A percentile compares a stretch with the other conserved stretches of the same genome.
phyloP scores from a whole-genome alignment of 2,888 invertebrate species.

The Hecatera dysodea region DNA sequence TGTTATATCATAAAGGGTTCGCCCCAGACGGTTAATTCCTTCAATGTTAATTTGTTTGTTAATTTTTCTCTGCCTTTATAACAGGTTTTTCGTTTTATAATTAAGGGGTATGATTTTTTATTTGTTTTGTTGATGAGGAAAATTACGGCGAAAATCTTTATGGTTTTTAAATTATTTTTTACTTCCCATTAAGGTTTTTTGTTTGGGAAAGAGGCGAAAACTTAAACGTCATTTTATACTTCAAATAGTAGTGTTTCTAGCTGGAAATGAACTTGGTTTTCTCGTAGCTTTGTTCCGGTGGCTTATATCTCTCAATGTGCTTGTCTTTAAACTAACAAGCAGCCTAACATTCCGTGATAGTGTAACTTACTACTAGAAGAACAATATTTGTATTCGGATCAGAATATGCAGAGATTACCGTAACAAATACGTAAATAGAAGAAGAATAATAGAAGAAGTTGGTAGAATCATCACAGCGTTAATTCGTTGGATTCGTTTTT shows the following conservation, averaged over 20 bases:
- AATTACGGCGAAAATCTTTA: conserved; percentile 33
- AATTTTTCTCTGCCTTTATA: conserved; percentile 81
- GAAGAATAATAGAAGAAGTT: too few species aligned
- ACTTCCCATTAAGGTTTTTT: not conserved
- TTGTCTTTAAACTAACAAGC: too few species aligned
- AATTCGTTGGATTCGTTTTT: too few species aligned
- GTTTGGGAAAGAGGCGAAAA: not conserved
- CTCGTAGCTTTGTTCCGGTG: too few species aligned
- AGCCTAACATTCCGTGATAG: too few species aligned
- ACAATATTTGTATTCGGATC: too few species aligned
- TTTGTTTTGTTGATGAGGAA: conserved; percentile 42
- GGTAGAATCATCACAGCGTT: too few species aligned
- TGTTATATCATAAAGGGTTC: conserved; percentile 86
- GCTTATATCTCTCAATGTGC: too few species aligned
- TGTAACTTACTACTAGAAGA: too few species aligned
- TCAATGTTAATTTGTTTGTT: conserved; percentile 87
- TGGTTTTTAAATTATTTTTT: not conserved
- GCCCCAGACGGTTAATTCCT: conserved; percentile 80
- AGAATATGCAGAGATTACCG: too few species aligned
- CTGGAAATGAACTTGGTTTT: not conserved
- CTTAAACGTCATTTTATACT: not conserved
- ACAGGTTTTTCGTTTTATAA: conserved; percentile 65
- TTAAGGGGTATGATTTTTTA: conserved; percentile 70
- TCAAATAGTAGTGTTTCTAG: not conserved
- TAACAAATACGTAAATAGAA: too few species aligned